phyloP scores from a whole-genome alignment of 2,797 vertebrate genomes.

The Syndactyla subalaris region DNA sequence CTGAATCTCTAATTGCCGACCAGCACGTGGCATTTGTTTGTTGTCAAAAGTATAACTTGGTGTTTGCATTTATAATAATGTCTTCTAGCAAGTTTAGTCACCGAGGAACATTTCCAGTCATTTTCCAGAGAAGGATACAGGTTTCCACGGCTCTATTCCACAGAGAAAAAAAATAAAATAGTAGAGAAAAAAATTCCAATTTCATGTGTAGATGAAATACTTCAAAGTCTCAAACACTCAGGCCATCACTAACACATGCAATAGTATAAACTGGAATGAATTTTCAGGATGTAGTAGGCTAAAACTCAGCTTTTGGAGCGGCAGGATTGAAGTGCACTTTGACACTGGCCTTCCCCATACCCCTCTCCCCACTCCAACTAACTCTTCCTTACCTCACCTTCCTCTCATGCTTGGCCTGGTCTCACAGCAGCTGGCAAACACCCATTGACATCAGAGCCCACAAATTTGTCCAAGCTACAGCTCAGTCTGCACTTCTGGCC shows the following conservation, averaged over 20 bases:
- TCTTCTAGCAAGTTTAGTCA: neutral
- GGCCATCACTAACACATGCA: slow-evolving; percentile 55
- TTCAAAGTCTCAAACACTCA: slow-evolving; percentile 45
- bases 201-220: slow-evolving; percentile 26
- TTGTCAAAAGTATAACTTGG: neutral
- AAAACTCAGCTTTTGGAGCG: neutral
- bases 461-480: neutral
- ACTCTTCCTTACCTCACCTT: neutral
- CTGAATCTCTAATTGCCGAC: neutral
- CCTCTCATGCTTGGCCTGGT: neutral
- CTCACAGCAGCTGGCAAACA: slow-evolving; percentile 1
- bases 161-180: neutral
- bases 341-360: fast-evolving
- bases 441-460: neutral
- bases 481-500: neutral
- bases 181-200: neutral
- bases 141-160: slow-evolving; percentile 44
- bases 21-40: neutral
- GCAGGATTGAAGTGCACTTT: neutral
- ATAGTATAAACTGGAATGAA: slow-evolving; percentile 59
- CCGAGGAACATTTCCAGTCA: neutral
- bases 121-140: slow-evolving; percentile 10
- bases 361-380: neutral
- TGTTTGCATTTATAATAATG: neutral
- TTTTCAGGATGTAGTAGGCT: slow-evolving; percentile 49